These are phyloP conservation scores for Heliconius congener DNA, from an alignment of 1,140 invertebrate genomes.

Conservation along the genomic window DNA sequence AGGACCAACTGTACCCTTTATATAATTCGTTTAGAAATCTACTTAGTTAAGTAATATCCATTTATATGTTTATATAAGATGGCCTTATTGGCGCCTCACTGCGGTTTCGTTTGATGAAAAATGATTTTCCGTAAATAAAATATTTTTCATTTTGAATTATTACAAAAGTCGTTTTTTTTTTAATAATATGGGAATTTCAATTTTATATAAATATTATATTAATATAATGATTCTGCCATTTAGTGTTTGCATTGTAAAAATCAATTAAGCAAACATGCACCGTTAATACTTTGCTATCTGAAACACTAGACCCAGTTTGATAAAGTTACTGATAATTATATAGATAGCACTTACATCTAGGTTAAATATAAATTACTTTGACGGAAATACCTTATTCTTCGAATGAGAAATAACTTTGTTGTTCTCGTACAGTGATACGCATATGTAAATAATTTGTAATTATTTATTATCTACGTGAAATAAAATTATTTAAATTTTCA, in stretches of 20 bases:
- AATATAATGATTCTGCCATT: not conserved
- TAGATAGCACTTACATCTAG: constrained; percentile 3
- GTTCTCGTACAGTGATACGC: not conserved
- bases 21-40: constrained; percentile 12
- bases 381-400: not conserved
- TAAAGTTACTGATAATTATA: constrained; percentile 7
- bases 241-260: not conserved
- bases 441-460: not conserved
- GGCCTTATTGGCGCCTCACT: not conserved
- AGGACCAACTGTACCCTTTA: constrained; percentile 9
- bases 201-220: not conserved
- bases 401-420: not conserved
- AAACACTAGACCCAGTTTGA: constrained; percentile 12
- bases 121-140: too few species aligned
- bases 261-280: constrained; percentile 6
- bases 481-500: too few species aligned
- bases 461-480: too few species aligned
- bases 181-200: too few species aligned
- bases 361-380: constrained; percentile 14
- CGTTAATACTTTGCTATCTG: constrained; percentile 5
- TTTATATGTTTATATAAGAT: not conserved
- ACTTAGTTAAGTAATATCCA: constrained; percentile 9
- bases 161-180: too few species aligned
- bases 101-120: too few species aligned
- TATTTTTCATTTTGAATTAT: too few species aligned